A percentile compares a stretch with the other conserved stretches of the same genome.
phyloP scores from a whole-genome alignment of 2,113 vertebrate species.

The Ivindomyrus marchei region DNA sequence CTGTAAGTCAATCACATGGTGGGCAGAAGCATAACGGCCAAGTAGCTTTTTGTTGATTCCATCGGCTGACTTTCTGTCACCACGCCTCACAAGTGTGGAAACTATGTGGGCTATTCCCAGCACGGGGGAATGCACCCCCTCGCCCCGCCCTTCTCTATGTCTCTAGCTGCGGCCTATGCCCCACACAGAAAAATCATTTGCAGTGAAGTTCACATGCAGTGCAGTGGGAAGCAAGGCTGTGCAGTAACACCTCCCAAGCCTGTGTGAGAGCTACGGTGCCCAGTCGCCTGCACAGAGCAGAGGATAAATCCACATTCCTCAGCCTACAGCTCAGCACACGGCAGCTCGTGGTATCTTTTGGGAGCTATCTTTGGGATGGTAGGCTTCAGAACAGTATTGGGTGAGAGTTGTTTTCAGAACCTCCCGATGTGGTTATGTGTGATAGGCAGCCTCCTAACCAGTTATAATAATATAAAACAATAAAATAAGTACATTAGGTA shows the following conservation, averaged over 20 bases:
- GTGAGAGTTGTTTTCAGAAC: background rate
- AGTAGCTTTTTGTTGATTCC: background rate
- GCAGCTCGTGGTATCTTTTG: background rate
- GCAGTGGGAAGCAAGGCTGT: background rate
- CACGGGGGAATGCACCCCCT: background rate
- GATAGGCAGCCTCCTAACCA: background rate
- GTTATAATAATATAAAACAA: background rate
- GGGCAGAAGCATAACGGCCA: background rate
- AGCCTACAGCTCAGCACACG: background rate
- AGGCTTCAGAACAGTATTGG: background rate
- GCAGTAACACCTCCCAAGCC: background rate
- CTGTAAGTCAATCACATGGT: background rate
- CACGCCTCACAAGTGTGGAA: background rate
- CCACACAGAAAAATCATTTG: background rate
- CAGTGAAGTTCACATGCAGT: background rate
- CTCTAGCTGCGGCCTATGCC: background rate
- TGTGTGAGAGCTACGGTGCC: background rate
- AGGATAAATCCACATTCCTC: background rate
- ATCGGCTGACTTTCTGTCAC: background rate
- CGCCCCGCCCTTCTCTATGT: background rate
- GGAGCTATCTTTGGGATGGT: background rate
- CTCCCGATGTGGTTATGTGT: background rate
- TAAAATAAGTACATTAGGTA: background rate
- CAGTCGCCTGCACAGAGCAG: background rate
- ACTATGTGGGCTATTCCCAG: background rate